Evolutionary conservation across 2,888 invertebrate genomes (phyloP).

Genomic region (Leucoma salicis): DNA sequence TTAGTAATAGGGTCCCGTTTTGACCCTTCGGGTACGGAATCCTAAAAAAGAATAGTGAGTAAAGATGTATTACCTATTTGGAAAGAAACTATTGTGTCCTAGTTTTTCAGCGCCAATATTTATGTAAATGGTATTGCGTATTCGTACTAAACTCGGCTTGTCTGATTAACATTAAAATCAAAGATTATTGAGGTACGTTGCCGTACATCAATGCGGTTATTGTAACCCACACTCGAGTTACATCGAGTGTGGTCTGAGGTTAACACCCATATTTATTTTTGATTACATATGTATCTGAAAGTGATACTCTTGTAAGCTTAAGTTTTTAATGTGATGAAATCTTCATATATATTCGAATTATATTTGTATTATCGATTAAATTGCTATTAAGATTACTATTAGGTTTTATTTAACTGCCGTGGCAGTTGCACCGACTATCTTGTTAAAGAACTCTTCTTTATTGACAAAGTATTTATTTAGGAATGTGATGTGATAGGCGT

Average conservation of each 20-base stretch:
- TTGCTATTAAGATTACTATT: background rate
- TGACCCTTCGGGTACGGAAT: too few species aligned
- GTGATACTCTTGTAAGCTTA: constrained; percentile 37
- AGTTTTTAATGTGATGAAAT: constrained; percentile 13
- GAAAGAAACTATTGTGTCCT: too few species aligned
- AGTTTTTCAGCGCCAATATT: background rate
- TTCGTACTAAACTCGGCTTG: background rate
- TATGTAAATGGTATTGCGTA: too few species aligned
- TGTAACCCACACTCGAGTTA: constrained; percentile 37
- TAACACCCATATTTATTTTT: constrained; percentile 44
- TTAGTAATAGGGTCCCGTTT: too few species aligned
- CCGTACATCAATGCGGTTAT: constrained; percentile 14
- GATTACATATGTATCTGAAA: constrained; percentile 53
- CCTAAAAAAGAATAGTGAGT: too few species aligned
- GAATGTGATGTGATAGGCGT: too few species aligned
- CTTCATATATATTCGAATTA: background rate
- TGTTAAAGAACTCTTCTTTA: too few species aligned
- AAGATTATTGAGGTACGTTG: background rate
- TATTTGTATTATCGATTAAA: constrained; percentile 1
- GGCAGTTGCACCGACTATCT: too few species aligned
- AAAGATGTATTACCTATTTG: too few species aligned
- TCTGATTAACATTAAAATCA: too few species aligned
- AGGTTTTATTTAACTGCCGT: too few species aligned
- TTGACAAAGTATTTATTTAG: too few species aligned
- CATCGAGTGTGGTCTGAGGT: constrained; percentile 42